Base-by-base conservation (phyloP, 2,113 vertebrate genomes). In the Pampusana beccarii region DNA sequence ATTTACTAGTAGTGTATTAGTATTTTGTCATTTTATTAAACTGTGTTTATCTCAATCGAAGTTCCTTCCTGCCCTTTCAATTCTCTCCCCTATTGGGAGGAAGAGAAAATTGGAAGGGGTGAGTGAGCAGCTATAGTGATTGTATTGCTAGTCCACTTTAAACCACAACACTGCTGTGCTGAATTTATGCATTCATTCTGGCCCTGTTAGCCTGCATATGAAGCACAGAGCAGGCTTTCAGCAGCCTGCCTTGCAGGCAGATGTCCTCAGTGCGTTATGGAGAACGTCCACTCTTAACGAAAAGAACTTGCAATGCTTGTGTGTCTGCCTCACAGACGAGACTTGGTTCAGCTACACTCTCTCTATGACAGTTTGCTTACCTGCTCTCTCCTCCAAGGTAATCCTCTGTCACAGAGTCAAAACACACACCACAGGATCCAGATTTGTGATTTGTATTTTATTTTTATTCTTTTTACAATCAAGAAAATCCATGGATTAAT, bases 401-500 rank as follows among this genome's bases (percentile, higher is more conserved):
- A 51, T 40, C 23, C 0, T 2, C 46, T 56, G 33, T 48, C 61
- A 85, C 31, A 29, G 34, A 71, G 50, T 24, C 69, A 48, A 93
- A 79, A 60, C 48, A 90, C 60, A 78, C 42, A 90, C 28, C 54
- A 56, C 53, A 81, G 53, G 5, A 56, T 34, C 16, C 44, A 64
- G 14, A 67, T 38, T 51, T 78, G 13, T 57, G 25, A 74, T 80
- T 71, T 54, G 13, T 48, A 38, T 74, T 97, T 95, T 97, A 87
- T 93, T 96, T 86, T 64, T 13, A 64, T 86, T 94, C 13, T 64
- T 88, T 78, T 92, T 60, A 82, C 38, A 75, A 88, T 48, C 57
- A 93, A 93, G 73, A 75, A 87, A 81, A 87, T 38, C 16, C 11
- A 29, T 53, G 20, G 44, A 89, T 89, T 92, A 86, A 69, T 81